Evolutionary conservation across 2,888 invertebrate species (phyloP), one percentile per base, ranked within the genome.

Genomic region (Lasioglossum villosulum): DNA sequence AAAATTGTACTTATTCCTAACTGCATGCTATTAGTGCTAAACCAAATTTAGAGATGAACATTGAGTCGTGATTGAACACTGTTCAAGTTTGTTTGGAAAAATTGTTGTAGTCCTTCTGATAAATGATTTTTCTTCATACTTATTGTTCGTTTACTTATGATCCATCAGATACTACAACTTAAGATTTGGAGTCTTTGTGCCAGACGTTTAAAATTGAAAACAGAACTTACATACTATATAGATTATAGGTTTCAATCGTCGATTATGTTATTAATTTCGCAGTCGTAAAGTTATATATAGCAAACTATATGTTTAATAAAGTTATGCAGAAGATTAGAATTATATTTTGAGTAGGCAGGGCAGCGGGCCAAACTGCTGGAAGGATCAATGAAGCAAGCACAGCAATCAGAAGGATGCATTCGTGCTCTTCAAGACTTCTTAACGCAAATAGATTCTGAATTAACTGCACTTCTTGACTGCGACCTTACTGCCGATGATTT

Each of bases 401-500:
- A 98, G 94, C 96, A 96, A 91, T 97, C 97, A 78, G 98, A 98
- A 95, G 96, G 97, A 90, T 96, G 97, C 91, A 96, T 98, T 89
- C 96, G 97, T 91, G 96, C 96, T 87, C 96, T 97, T 93, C 97
- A 97, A 95, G 96, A 96, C 90, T 97, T 98, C 96, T 96, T 97
- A 89, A 96, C 96, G 87, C 96, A 96, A 93, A 96, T 97, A 92
- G 97, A 97, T 94, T 96, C 96, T 91, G 96, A 97, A 93, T 96
- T 97, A 93, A 96, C 96, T 91, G 97, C 97, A 91, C 96, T 97
- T 92, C 96, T 97, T 90, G 97, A 97, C 92, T 97, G 97, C 93
- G 98, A 98, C 95, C 96, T 98, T 87, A 97, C 97, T 85, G 97
- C 97, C 87, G 97, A 97, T 93, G 98, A 98, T 95, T 96, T 98